Percentiles rank a stretch among this genome's conserved stretches.
phyloP scores from a whole-genome alignment of 2,113 vertebrate species.

The Anoplopoma fimbria region DNA sequence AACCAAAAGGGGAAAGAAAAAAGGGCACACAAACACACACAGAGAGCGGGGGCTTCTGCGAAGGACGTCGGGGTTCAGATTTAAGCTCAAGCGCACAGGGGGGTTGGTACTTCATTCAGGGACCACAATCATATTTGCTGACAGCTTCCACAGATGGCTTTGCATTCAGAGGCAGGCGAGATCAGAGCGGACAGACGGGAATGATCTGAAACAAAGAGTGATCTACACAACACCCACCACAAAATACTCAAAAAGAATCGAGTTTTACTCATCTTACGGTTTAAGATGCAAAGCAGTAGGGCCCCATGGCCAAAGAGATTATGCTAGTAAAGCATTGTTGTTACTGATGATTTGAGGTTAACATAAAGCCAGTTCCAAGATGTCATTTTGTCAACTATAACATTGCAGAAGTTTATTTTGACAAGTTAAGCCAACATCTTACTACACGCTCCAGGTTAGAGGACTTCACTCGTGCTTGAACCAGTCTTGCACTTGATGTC shows the following conservation, averaged over 20 bases:
- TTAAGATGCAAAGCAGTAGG: slow-evolving; percentile 79
- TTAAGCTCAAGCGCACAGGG: slow-evolving; percentile 83
- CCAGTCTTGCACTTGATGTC: slow-evolving; percentile 74
- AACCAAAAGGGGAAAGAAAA: slow-evolving; percentile 66
- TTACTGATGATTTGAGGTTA: slow-evolving; percentile 78
- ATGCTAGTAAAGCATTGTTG: slow-evolving; percentile 80
- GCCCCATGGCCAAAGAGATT: slow-evolving; percentile 75
- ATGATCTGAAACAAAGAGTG: slow-evolving; percentile 87
- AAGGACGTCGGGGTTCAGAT: slow-evolving; percentile 74
- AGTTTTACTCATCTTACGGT: slow-evolving; percentile 73
- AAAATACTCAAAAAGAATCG: slow-evolving; percentile 76
- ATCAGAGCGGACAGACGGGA: slow-evolving; percentile 82
- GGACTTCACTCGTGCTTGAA: slow-evolving; percentile 70
- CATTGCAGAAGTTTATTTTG: slow-evolving; percentile 63
- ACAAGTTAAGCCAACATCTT: slow-evolving; percentile 73
- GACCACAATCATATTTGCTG: slow-evolving; percentile 78
- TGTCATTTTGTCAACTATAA: slow-evolving; percentile 69
- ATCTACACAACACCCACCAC: slow-evolving; percentile 85
- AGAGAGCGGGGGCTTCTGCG: slow-evolving; percentile 76
- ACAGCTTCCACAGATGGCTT: slow-evolving; percentile 85
- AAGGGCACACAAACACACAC: slow-evolving; percentile 72
- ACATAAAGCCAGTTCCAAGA: slow-evolving; percentile 82
- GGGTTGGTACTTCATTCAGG: slow-evolving; percentile 82
- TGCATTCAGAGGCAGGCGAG: slow-evolving; percentile 85
- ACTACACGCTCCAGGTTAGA: slow-evolving; percentile 77